Evolutionary conservation across 1,140 invertebrate genomes (phyloP).

Genomic region (Theocolax elegans): DNA sequence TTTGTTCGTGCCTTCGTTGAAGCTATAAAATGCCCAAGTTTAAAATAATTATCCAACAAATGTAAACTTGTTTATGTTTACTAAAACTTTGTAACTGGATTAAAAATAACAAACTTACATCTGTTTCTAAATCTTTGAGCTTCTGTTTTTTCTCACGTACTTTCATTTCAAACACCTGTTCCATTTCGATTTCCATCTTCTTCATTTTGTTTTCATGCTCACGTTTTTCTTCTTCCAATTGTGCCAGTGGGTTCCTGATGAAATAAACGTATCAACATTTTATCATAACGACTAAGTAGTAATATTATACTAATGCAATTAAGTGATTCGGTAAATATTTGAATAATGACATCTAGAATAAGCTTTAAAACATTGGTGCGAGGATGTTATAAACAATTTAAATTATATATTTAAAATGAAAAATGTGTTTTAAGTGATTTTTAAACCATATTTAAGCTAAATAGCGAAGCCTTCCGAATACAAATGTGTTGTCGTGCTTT

Average conservation of each 20-base stretch:
- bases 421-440: constrained; percentile 6
- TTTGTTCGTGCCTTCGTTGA: constrained; percentile 76
- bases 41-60: no score
- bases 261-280: constrained; percentile 52
- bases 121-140: constrained; percentile 90
- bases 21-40: no score
- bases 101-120: constrained; percentile 70
- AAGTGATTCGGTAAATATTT: neutral
- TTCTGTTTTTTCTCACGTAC: constrained; percentile 94
- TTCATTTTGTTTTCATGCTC: constrained; percentile 97
- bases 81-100: neutral
- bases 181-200: constrained; percentile 96
- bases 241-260: constrained; percentile 93
- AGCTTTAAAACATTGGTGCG: constrained; percentile 33
- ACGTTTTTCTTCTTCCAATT: constrained; percentile 97
- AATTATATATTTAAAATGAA: constrained; percentile 19
- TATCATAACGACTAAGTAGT: neutral
- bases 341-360: constrained; percentile 25
- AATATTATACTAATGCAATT: constrained; percentile 8
- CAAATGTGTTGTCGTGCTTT: constrained; percentile 35
- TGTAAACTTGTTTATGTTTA: no score
- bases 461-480: constrained; percentile 1
- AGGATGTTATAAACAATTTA: constrained; percentile 20
- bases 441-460: no score
- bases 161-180: constrained; percentile 89